Evolutionary conservation across 2,113 vertebrate genomes (phyloP).

Genomic region (Verasper variegatus): DNA sequence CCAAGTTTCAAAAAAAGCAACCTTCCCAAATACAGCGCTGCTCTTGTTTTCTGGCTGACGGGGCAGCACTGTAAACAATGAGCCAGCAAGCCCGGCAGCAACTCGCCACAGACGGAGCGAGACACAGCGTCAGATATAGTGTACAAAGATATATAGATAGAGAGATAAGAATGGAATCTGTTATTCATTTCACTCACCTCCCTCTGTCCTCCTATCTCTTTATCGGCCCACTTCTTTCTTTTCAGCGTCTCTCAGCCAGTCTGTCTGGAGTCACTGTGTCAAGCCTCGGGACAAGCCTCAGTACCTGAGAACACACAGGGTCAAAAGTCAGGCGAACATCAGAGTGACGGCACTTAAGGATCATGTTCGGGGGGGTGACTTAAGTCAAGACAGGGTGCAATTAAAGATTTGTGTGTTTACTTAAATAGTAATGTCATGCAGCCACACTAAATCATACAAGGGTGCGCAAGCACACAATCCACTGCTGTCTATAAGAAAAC

Average conservation of each 20-base stretch:
- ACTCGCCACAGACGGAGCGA: background rate
- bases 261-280: conserved; percentile 44
- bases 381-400: background rate
- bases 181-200: conserved; percentile 61
- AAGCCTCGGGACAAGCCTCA: conserved; percentile 46
- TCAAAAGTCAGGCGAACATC: conserved; percentile 40
- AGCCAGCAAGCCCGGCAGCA: conserved; percentile 18
- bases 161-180: conserved; percentile 1
- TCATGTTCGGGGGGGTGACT: conserved; percentile 31
- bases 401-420: background rate
- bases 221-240: conserved; percentile 17
- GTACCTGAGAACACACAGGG: conserved; percentile 62
- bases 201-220: conserved; percentile 49
- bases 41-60: conserved; percentile 52
- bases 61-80: conserved; percentile 40
- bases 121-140: background rate
- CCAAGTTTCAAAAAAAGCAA: background rate
- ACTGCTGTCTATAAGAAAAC: background rate
- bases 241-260: conserved; percentile 25
- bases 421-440: background rate
- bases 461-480: background rate
- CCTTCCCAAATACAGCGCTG: conserved; percentile 30
- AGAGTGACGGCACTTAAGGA: conserved; percentile 24
- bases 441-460: background rate
- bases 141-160: background rate